Percentiles rank a stretch among this genome's conserved stretches.
Conservation (phyloP, 2,888 invertebrate species). For the Drosophila borborema region DNA sequence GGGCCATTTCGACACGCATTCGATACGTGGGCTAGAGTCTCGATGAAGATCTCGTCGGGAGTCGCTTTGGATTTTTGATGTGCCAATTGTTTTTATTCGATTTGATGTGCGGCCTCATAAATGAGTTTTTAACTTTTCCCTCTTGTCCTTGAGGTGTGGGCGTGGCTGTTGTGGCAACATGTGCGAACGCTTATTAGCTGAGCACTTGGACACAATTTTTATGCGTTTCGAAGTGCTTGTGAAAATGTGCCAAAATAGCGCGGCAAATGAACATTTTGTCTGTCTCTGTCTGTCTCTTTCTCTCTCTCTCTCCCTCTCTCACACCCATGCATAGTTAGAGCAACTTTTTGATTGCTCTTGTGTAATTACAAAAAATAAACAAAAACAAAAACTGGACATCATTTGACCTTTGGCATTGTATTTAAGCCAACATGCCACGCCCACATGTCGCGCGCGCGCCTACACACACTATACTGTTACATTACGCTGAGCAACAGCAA, state of each 20-base stretch:
- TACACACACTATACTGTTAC: constrained; percentile 23
- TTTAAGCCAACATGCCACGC: constrained; percentile 27
- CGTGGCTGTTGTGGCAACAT: constrained; percentile 37
- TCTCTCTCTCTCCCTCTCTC: neutral
- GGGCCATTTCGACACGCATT: constrained; percentile 53
- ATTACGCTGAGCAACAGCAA: constrained; percentile 12
- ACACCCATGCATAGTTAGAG: neutral
- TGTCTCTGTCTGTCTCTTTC: no score
- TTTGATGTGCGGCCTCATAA: constrained; percentile 78
- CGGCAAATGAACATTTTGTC: constrained; percentile 16
- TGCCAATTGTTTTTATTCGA: constrained; percentile 83
- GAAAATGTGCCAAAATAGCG: constrained; percentile 23
- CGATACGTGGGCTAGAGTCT: constrained; percentile 39
- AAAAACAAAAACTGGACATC: constrained; percentile 32
- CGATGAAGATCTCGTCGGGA: constrained; percentile 64
- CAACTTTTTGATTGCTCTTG: constrained; percentile 45
- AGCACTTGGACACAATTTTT: constrained; percentile 54
- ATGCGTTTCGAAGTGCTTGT: constrained; percentile 62
- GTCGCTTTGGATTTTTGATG: constrained; percentile 67
- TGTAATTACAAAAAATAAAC: constrained; percentile 16
- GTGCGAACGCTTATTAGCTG: constrained; percentile 67
- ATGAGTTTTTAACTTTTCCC: constrained; percentile 73
- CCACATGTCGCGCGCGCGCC: constrained; percentile 11
- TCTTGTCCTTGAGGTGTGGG: constrained; percentile 60
- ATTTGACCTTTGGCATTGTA: constrained; percentile 35